phyloP scores from a whole-genome alignment of 2,888 invertebrate species.

The Clanis bilineata region DNA sequence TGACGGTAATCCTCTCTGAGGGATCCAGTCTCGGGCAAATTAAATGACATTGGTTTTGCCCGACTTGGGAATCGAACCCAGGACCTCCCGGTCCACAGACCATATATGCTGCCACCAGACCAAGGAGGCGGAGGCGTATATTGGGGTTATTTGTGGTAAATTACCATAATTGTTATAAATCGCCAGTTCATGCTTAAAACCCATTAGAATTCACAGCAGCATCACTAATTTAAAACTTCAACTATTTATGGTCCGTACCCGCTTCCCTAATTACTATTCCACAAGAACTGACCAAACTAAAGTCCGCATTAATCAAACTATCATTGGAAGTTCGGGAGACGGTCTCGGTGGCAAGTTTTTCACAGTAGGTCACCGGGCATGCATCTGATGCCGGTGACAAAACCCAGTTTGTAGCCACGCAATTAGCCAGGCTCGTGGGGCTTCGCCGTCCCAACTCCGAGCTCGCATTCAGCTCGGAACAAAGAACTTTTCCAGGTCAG shows the following conservation, averaged over 20 bases:
- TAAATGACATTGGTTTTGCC: no score
- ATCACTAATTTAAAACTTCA: not conserved
- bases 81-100: no score
- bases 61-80: no score
- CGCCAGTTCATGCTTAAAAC: not conserved
- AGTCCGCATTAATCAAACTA: slow-evolving; percentile 4
- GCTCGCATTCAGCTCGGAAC: slow-evolving; percentile 46
- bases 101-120: no score
- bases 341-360: slow-evolving; percentile 22
- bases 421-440: slow-evolving; percentile 48
- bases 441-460: slow-evolving; percentile 19
- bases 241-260: not conserved
- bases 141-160: no score
- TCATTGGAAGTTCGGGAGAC: slow-evolving; percentile 14
- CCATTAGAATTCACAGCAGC: not conserved
- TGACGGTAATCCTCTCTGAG: no score
- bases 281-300: not conserved
- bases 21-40: no score
- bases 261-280: not conserved
- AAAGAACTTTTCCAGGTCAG: slow-evolving; percentile 59
- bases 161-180: no score
- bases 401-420: slow-evolving; percentile 43
- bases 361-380: slow-evolving; percentile 1
- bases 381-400: slow-evolving; percentile 29
- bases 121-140: no score